These are phyloP conservation scores for Nannoperca obscura DNA, from an alignment of 2,797 vertebrate species.

Conservation along the genomic window DNA sequence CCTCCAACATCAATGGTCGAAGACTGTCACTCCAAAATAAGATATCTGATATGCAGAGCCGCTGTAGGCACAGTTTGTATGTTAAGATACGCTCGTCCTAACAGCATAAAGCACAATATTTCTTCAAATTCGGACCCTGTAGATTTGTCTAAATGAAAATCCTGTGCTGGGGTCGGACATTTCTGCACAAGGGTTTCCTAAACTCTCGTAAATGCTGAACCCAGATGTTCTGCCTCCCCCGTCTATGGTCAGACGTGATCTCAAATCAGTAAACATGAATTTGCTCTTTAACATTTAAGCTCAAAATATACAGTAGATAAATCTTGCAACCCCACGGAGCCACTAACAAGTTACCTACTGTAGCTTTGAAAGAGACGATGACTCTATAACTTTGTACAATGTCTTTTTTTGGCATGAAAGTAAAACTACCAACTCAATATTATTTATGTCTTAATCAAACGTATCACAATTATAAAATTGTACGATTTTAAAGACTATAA, in stretches of 20 bases:
- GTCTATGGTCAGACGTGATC: not conserved
- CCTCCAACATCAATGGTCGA: slow-evolving; percentile 26
- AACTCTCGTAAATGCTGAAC: not conserved
- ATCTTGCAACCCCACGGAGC: not conserved
- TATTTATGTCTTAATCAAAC: slow-evolving; percentile 10
- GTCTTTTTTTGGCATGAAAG: slow-evolving; percentile 9
- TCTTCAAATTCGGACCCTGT: slow-evolving; percentile 17
- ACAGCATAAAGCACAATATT: slow-evolving; percentile 42
- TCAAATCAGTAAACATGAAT: slow-evolving; percentile 2
- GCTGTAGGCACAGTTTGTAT: slow-evolving; percentile 19
- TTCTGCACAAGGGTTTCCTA: slow-evolving; percentile 1
- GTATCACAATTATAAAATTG: slow-evolving; percentile 11
- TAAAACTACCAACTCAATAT: slow-evolving; percentile 15
- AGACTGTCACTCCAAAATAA: slow-evolving; percentile 45
- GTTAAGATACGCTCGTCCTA: not conserved
- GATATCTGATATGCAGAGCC: slow-evolving; percentile 57
- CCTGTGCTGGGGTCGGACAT: not conserved
- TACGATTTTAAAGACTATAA: not conserved
- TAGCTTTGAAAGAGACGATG: not conserved
- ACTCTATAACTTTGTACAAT: not conserved
- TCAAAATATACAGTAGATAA: not conserved
- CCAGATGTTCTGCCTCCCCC: not conserved
- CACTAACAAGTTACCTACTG: not conserved
- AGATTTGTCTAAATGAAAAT: slow-evolving; percentile 7
- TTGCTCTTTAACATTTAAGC: not conserved